phyloP scores from a whole-genome alignment of 2,888 invertebrate genomes.

The Rhimphoctona megacephalus region DNA sequence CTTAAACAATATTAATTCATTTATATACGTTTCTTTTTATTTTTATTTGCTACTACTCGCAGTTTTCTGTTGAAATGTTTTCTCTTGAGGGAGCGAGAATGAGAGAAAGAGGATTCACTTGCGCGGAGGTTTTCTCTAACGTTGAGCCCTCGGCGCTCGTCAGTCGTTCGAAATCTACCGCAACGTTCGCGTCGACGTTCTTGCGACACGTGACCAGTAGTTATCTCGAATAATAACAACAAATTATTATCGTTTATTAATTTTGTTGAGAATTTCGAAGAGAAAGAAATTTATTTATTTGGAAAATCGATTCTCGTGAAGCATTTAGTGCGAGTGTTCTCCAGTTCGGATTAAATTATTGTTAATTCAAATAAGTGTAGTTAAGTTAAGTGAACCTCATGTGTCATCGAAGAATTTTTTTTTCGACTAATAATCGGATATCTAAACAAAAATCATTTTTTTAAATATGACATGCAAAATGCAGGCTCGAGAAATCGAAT shows the following conservation, averaged over 20 bases:
- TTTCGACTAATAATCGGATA: not conserved
- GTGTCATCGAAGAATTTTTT: not conserved
- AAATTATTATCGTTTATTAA: not conserved
- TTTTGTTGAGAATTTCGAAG: not conserved
- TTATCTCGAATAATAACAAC: not conserved
- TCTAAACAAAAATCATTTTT: not conserved
- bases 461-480: not conserved
- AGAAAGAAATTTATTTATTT: not conserved
- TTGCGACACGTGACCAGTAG: not conserved
- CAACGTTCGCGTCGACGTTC: slow-evolving; percentile 57
- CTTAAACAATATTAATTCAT: not conserved
- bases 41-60: slow-evolving; percentile 10
- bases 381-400: not conserved
- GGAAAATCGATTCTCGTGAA: not conserved
- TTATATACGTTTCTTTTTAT: not conserved
- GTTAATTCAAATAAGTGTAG: not conserved
- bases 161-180: slow-evolving; percentile 65
- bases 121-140: slow-evolving; percentile 42
- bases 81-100: slow-evolving; percentile 16
- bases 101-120: slow-evolving; percentile 62
- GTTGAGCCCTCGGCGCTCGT: slow-evolving; percentile 60
- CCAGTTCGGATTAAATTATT: not conserved
- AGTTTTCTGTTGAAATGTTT: slow-evolving; percentile 35
- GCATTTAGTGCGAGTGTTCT: not conserved
- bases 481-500: not conserved